phyloP scores from a whole-genome alignment of 2,888 invertebrate species.

The Stratiomys singularior region DNA sequence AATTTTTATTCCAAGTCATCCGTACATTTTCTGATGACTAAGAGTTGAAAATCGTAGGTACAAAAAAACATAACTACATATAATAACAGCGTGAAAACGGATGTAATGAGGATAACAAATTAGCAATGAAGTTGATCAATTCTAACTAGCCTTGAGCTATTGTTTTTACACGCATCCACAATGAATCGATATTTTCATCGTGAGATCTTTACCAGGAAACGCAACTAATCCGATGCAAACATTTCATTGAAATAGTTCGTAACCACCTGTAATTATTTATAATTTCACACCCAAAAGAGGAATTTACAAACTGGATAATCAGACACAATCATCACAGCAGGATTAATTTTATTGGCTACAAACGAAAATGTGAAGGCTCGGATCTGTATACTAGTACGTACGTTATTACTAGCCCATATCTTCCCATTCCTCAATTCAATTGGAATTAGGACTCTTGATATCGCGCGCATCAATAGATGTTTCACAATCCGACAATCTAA shows the following conservation, averaged over 20 bases:
- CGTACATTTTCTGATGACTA: too few species aligned
- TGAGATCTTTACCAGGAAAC: not conserved
- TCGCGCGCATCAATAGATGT: not conserved
- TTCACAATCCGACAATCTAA: not conserved
- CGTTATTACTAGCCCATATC: too few species aligned
- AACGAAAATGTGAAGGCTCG: not conserved
- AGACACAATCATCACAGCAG: conserved; percentile 6
- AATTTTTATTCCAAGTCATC: too few species aligned
- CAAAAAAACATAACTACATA: too few species aligned
- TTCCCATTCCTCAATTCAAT: not conserved
- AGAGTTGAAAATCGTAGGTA: too few species aligned
- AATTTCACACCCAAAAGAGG: conserved; percentile 15
- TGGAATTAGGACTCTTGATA: conserved; percentile 6
- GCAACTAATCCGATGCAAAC: not conserved
- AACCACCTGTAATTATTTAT: conserved; percentile 6
- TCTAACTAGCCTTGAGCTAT: too few species aligned
- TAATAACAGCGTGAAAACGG: too few species aligned
- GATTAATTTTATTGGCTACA: conserved; percentile 1
- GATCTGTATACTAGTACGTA: not conserved
- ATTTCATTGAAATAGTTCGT: not conserved
- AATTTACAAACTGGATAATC: conserved; percentile 5
- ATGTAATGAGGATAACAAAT: too few species aligned
- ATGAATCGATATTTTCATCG: not conserved
- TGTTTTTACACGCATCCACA: too few species aligned
- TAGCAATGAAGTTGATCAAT: too few species aligned